Base-by-base conservation (phyloP, 2,113 vertebrate species). In the Otolemur garnettii region DNA sequence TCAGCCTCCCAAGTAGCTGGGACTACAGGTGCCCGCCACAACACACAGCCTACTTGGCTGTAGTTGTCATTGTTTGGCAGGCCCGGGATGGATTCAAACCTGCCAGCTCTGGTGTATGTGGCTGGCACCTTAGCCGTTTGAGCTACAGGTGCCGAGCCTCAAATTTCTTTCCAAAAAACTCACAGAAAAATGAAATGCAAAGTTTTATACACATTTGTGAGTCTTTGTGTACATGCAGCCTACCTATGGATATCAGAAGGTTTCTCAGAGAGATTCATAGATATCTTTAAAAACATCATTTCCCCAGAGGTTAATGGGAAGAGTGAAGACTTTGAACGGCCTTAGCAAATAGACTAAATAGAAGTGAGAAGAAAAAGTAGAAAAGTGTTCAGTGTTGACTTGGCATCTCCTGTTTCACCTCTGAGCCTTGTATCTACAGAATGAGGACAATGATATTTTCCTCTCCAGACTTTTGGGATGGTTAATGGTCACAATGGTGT, bases 331-430 rank as follows among this genome's bases (percentile, higher is more conserved):
- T 90, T 91, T 86, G 38, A 88, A 96, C 26, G 26, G 6, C 3
- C 62, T 88, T 93, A 80, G 72, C 22, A 45, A 95, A 88, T 3
- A 91, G 80, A 74, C 13, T 60, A 45, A 90, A 82, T 15, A 82
- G 13, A 88, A 85, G 38, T 33, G 30, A 50, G 10, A 30, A 14
- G 5, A 28, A 72, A 68, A 94, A 24, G 10, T 69, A 66, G 55
- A 66, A 81, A 78, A 60, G 6, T 19, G 35, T 30, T 93, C 33
- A 55, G 57, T 90, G 94, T 97, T 80, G 38, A 93, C 77, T 80
- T 21, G 84, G 45, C n/a, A 53, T 57, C n/a, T 79, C 19, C 50
- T 57, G 33, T 75, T 89, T 50, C 24, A 53, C 12, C 17, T 95
- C 60, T 89, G 82, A 59, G 21, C 13, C 24, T 85, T 91, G 94